Evolutionary conservation across 2,888 invertebrate genomes (phyloP).

Genomic region (Ametastegia equiseti): DNA sequence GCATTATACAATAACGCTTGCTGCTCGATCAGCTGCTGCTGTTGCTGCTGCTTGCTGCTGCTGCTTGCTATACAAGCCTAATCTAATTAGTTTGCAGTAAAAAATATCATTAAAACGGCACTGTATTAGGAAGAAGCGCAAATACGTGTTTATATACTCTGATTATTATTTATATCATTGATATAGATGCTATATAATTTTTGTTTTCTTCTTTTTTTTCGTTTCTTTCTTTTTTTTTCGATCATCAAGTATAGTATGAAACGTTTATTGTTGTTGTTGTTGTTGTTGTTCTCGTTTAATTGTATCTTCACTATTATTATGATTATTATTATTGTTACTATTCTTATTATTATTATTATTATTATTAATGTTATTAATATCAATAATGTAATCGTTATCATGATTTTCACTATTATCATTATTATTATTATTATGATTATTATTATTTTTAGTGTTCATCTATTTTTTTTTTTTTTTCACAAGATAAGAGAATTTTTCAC

Average conservation of each 20-base stretch:
- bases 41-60: no score
- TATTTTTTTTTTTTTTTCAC: conserved; percentile 47
- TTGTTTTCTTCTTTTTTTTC: conserved; percentile 54
- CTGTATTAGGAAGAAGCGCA: conserved; percentile 76
- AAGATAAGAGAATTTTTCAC: conserved; percentile 46
- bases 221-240: background rate
- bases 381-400: conserved; percentile 53
- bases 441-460: background rate
- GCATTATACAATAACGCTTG: conserved; percentile 55
- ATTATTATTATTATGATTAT: conserved; percentile 6
- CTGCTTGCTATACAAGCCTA: conserved; percentile 25
- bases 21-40: conserved; percentile 59
- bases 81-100: conserved; percentile 66
- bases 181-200: conserved; percentile 31
- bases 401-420: conserved; percentile 16
- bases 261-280: conserved; percentile 28
- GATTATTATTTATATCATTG: conserved; percentile 23
- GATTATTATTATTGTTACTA: background rate
- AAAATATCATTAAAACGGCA: conserved; percentile 74
- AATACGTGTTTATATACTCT: conserved; percentile 66
- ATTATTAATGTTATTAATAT: background rate
- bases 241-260: conserved; percentile 52
- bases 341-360: background rate
- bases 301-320: background rate
- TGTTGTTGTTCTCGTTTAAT: background rate